Percentiles rank a stretch among this genome's conserved stretches.
Conservation (phyloP, 2,888 invertebrate species). For the Drosophila gaucha region DNA sequence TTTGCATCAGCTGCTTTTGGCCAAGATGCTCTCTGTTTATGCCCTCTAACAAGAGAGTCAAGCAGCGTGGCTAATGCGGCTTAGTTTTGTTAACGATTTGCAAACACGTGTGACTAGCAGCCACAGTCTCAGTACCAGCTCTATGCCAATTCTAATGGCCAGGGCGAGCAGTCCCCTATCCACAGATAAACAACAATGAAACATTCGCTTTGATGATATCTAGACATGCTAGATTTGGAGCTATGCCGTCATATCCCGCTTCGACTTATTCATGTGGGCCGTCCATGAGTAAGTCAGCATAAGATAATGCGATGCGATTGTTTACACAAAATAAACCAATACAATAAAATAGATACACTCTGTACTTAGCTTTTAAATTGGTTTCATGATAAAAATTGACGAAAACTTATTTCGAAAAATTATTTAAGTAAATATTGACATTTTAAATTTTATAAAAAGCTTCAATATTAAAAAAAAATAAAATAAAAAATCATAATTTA, state of each 20-base stretch:
- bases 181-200: conserved; percentile 39
- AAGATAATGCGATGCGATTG: conserved; percentile 54
- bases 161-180: conserved; percentile 20
- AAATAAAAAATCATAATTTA: too few relatives aligned
- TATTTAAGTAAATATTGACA: not conserved
- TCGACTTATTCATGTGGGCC: conserved; percentile 29
- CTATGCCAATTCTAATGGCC: conserved; percentile 12
- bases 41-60: conserved; percentile 19
- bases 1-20: conserved; percentile 48
- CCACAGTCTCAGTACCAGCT: not conserved
- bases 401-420: not conserved
- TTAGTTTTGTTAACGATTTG: conserved; percentile 76
- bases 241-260: conserved; percentile 47
- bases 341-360: not conserved
- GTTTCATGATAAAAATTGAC: not conserved
- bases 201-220: conserved; percentile 60
- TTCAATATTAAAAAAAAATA: too few relatives aligned
- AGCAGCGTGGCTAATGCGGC: conserved; percentile 65
- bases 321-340: conserved; percentile 35
- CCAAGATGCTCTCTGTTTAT: conserved; percentile 6
- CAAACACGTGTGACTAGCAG: conserved; percentile 55
- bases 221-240: conserved; percentile 26
- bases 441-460: too few relatives aligned
- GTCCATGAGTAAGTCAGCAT: conserved; percentile 47
- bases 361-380: conserved; percentile 2